These are phyloP conservation scores for Danio aesculapii DNA, from an alignment of 2,797 vertebrate genomes.

Conservation along the genomic window DNA sequence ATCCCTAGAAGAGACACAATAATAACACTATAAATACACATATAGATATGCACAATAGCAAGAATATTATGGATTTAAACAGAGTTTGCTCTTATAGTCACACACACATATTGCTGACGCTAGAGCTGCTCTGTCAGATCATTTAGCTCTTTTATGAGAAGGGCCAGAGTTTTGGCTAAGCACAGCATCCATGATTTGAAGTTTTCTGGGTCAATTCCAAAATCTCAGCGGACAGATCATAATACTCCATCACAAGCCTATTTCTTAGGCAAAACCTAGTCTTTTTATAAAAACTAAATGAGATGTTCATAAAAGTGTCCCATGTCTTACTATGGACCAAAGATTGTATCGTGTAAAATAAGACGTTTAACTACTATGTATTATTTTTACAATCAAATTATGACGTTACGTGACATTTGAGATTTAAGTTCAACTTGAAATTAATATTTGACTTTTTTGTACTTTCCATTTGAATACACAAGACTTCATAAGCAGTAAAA, in stretches of 20 bases:
- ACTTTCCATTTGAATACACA: not conserved
- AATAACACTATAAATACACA: not conserved
- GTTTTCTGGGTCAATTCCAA: not conserved
- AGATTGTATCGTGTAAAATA: not conserved
- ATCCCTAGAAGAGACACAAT: not conserved
- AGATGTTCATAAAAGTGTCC: not conserved
- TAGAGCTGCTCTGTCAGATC: constrained; percentile 25
- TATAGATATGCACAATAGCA: not conserved
- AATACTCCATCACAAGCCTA: not conserved
- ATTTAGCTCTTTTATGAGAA: constrained; percentile 27
- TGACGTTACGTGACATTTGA: not conserved
- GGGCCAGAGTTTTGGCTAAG: constrained; percentile 17
- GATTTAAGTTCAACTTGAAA: not conserved
- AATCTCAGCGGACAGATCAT: not conserved
- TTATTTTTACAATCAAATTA: not conserved
- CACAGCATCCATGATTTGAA: constrained; percentile 1
- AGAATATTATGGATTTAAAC: not conserved
- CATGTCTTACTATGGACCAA: not conserved
- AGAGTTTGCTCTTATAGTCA: not conserved
- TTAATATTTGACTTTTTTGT: not conserved
- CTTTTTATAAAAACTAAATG: not conserved
- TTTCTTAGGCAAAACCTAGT: too few species aligned
- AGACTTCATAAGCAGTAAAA: not conserved
- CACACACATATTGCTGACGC: constrained; percentile 15
- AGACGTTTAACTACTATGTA: not conserved